Evolutionary conservation across 2,888 invertebrate species (phyloP), one percentile per base, ranked within the genome.

Genomic region (Pyrochroa serraticornis): DNA sequence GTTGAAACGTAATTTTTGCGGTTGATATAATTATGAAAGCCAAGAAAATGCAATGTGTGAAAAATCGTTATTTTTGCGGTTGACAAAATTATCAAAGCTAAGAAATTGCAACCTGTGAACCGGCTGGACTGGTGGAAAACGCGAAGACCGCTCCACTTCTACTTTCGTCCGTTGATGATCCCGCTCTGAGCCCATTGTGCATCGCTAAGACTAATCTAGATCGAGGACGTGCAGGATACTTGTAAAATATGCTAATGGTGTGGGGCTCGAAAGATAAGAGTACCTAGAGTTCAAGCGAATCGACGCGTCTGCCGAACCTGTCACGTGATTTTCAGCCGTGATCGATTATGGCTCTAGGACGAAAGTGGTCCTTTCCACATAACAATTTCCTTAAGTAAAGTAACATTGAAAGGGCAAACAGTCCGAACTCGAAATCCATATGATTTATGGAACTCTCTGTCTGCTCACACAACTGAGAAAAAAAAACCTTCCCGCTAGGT

Each of bases 201-300:
- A 41, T 22, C 22, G 22, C 22, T 22, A 41, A 30, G 13, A 43
- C 43, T 52, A 52, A 52, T 52, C 46, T 46, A 38, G 36, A 38
- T 64, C 43, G 66, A 66, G 39, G 44, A 53, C 38, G 36, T 41
- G 53, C 53, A 53, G 62, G 55, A 57, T 63, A 66, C 50, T 58
- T 66, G 62, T 65, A 55, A 67, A 71, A 61, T 58, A 71, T 67
- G 64, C 66, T 68, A 62, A 68, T 67, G 52, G 64, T 52, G 61
- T 58, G 47, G 47, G 61, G 57, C 45, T 48, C 57, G 38, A 53
- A 62, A 59, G 61, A 63, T 53, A 63, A 59, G 46, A 59, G 53
- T 53, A 56, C 53, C 47, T 47, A 59, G 60, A 55, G 55, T 64
- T 62, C 50, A 49, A 55, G 60, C 53, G 58, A 62, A 60, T 52